Evolutionary conservation across 2,888 invertebrate genomes (phyloP).

Genomic region (Therioaphis trifolii): DNA sequence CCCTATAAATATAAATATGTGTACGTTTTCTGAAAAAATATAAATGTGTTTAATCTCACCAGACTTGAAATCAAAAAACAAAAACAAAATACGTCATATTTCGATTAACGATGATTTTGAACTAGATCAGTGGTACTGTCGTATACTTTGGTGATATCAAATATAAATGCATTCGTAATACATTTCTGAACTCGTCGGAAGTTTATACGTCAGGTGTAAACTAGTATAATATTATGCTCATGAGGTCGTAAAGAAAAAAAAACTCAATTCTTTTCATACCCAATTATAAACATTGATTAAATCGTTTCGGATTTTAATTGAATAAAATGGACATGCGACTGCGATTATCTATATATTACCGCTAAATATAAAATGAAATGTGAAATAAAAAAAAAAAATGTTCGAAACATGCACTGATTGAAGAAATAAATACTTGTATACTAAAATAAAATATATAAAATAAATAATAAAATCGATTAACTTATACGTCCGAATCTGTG

Average conservation of each 20-base stretch:
- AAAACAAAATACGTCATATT: too few relatives aligned
- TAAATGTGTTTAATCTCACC: background rate
- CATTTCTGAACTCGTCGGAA: background rate
- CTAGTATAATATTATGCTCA: background rate
- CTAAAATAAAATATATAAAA: too few relatives aligned
- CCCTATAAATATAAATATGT: background rate
- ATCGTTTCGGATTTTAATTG: slow-evolving; percentile 17
- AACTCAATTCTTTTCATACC: background rate
- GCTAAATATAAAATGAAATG: background rate
- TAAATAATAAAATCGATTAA: slow-evolving; percentile 22
- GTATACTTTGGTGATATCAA: background rate
- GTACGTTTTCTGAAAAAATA: background rate
- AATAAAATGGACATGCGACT: background rate
- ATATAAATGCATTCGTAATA: background rate
- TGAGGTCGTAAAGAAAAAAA: background rate
- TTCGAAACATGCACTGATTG: background rate
- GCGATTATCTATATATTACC: background rate
- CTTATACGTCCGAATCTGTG: too few relatives aligned
- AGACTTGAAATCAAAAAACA: too few relatives aligned
- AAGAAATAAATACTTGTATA: slow-evolving; percentile 13
- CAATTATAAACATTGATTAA: slow-evolving; percentile 16
- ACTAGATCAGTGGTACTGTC: background rate
- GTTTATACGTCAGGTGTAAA: too few relatives aligned
- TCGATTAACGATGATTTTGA: background rate
- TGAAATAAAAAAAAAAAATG: background rate